These are phyloP conservation scores for Epistrophe eligans DNA, from an alignment of 2,888 invertebrate genomes.

Conservation along the genomic window DNA sequence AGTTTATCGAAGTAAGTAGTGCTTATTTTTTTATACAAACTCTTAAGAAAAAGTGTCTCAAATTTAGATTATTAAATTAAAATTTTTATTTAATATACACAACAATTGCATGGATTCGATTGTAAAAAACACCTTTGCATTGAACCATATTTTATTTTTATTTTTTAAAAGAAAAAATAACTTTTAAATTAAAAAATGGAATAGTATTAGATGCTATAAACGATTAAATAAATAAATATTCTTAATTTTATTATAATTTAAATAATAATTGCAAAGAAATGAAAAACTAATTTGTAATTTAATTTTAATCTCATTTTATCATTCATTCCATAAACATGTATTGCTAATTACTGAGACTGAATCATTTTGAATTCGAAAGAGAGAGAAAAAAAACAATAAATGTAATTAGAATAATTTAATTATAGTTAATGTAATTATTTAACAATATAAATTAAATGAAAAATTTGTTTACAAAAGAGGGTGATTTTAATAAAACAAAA, in stretches of 20 bases:
- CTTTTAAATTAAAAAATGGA: neutral
- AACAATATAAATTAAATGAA: conserved; percentile 16
- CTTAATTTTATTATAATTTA: conserved; percentile 17
- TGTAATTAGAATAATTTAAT: conserved; percentile 47
- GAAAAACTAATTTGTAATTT: neutral
- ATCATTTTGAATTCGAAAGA: conserved; percentile 65
- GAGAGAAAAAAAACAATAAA: conserved; percentile 29
- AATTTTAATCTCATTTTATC: conserved; percentile 48
- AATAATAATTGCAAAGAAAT: conserved; percentile 17
- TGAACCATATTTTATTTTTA: neutral
- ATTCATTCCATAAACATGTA: conserved; percentile 48
- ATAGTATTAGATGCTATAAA: neutral
- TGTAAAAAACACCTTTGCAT: neutral
- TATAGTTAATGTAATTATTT: conserved; percentile 39
- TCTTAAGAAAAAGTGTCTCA: conserved; percentile 11
- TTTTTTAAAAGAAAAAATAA: neutral
- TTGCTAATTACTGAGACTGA: conserved; percentile 66
- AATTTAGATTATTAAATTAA: conserved; percentile 9
- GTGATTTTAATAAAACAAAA: neutral
- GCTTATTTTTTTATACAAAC: conserved; percentile 27
- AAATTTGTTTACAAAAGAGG: neutral
- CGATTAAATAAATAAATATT: neutral
- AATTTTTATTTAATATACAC: neutral
- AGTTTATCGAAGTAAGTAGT: conserved; percentile 18
- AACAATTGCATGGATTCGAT: neutral